Conservation (phyloP, 2,888 invertebrate genomes). For the Lagria hirta region DNA sequence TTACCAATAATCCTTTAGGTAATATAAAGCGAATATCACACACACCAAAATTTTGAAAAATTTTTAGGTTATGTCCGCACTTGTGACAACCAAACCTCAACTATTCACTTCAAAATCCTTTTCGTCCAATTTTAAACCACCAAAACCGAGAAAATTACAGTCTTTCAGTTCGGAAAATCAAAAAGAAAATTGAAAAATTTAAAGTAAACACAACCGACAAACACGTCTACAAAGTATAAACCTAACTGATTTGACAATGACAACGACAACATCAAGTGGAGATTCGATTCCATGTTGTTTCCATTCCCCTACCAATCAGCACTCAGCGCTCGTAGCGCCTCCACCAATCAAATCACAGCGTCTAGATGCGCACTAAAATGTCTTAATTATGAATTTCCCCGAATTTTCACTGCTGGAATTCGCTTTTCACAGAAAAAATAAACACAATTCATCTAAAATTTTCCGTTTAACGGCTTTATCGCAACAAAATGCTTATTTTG, state of each 20-base stretch:
- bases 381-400: too few relatives aligned
- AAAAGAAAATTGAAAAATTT: constrained; percentile 30
- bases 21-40: too few relatives aligned
- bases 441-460: too few relatives aligned
- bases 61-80: constrained; percentile 20
- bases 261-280: too few relatives aligned
- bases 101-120: constrained; percentile 4
- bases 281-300: constrained; percentile 40
- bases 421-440: too few relatives aligned
- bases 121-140: too few relatives aligned
- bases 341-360: constrained; percentile 18
- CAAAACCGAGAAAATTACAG: background rate
- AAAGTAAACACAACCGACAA: constrained; percentile 32
- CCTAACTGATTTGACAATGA: constrained; percentile 37
- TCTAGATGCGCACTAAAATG: constrained; percentile 16
- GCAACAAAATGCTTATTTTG: too few relatives aligned
- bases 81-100: constrained; percentile 7
- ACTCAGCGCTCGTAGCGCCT: constrained; percentile 4
- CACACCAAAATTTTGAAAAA: too few relatives aligned
- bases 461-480: too few relatives aligned
- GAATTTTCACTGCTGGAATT: too few relatives aligned
- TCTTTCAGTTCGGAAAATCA: constrained; percentile 8
- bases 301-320: constrained; percentile 26
- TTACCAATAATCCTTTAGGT: constrained; percentile 1
- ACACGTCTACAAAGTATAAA: constrained; percentile 35